Base-by-base conservation (phyloP, 2,113 vertebrate genomes). In the Crocuta crocuta region DNA sequence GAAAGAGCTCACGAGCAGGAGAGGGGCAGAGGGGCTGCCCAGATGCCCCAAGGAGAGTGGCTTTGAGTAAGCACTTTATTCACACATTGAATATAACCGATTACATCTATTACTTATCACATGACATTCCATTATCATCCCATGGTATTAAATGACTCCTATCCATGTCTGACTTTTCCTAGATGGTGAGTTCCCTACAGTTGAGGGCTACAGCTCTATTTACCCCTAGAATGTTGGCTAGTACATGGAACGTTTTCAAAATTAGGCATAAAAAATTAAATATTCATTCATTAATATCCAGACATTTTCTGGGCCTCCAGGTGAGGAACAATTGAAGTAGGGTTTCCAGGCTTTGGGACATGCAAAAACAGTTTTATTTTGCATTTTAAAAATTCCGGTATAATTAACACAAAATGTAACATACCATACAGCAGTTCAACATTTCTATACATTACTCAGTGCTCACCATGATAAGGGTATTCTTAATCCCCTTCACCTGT, bases 231-330 rank as follows among this genome's bases (percentile, higher is more conserved):
- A 21, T 58, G 50, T 48, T 89, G 19, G 17, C n/a, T 68, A 13
- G 3, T 17, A 53, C 26, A 39, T 58, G 91, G 71, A 43, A 71
- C 53, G 35, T 81, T 45, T 35, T 86, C 24, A 53, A 55, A 78
- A 82, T 61, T 50, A 73, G 68, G 88, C 76, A 80, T 81, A 68
- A 94, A 82, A 92, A 53, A 39, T 71, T 65, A 50, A 83, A 23
- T 39, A 68, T 45, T 78, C 68, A 39, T 17, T 5, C 28, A 10
- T 53, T 23, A 78, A 35, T 76, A 88, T 65, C 12, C n/a, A 91
- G 31, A 71, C 17, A 55, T 26, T 84, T 76, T 28, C 53, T 70
- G n/a, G 58, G 61, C 31, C 23, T 94, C 70, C 10, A 58, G 21
- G 6, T 15, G 84, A 91, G 70, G 48, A 80, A 81, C 85, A 63